These are phyloP conservation scores for Diadophis punctatus DNA, from an alignment of 2,113 vertebrate species.

Conservation along the genomic window DNA sequence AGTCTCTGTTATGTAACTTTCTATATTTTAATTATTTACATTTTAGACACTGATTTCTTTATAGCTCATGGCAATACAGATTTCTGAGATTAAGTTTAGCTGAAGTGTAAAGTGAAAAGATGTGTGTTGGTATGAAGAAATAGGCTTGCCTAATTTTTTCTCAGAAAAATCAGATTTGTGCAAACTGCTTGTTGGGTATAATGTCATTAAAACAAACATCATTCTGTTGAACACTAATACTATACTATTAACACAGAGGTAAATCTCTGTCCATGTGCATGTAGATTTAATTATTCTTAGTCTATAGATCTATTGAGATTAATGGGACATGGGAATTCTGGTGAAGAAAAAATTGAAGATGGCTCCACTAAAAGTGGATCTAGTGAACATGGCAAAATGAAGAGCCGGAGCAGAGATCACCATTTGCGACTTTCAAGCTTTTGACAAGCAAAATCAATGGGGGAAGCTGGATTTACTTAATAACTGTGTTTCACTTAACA, in stretches of 20 bases:
- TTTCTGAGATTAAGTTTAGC: conserved; percentile 39
- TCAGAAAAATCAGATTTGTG: neutral
- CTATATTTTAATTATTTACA: conserved; percentile 46
- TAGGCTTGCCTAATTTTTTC: neutral
- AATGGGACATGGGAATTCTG: neutral
- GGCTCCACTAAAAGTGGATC: neutral
- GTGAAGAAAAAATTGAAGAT: neutral
- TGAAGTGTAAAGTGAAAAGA: conserved; percentile 39
- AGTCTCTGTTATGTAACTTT: conserved; percentile 37
- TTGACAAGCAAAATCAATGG: too few species aligned
- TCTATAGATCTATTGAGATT: neutral
- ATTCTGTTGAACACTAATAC: neutral
- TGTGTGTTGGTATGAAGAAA: conserved; percentile 25
- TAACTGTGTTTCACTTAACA: too few species aligned
- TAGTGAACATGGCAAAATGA: neutral
- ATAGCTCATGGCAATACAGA: conserved; percentile 45
- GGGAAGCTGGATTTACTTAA: too few species aligned
- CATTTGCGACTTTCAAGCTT: too few species aligned
- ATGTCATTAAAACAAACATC: conserved; percentile 29
- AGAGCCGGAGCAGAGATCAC: neutral
- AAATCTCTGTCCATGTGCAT: neutral
- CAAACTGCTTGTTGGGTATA: neutral
- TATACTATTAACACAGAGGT: neutral
- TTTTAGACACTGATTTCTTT: conserved; percentile 47
- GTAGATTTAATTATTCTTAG: neutral